phyloP scores from a whole-genome alignment of 2,888 invertebrate species.

The Proisotoma minuta region DNA sequence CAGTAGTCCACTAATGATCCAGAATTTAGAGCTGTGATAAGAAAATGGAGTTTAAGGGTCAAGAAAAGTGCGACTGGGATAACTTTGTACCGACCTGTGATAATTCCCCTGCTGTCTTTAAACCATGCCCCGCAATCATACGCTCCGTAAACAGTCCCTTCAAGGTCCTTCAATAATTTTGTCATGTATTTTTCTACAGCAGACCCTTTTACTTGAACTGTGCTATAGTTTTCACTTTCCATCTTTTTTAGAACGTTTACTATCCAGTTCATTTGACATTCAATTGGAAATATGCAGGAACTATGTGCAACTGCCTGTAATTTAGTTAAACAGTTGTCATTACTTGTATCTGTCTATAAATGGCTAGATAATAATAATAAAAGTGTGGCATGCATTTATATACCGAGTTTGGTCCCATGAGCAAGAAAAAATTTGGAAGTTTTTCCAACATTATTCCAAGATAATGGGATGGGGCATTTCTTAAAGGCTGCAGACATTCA shows the following conservation, averaged over 20 bases:
- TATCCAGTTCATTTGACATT: constrained; percentile 31
- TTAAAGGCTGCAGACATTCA: constrained; percentile 22
- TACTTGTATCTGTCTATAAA: no score
- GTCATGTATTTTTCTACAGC: constrained; percentile 24
- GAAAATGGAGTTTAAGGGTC: no score
- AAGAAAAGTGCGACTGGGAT: no score
- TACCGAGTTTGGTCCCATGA: constrained; percentile 36
- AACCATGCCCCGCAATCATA: constrained; percentile 29
- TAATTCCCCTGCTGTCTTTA: constrained; percentile 21
- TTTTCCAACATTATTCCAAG: constrained; percentile 24
- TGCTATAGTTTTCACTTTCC: constrained; percentile 8
- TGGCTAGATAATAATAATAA: no score
- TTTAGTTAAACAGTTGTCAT: no score
- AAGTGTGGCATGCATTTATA: no score
- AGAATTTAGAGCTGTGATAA: no score
- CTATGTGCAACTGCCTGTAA: constrained; percentile 27
- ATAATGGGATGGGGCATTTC: constrained; percentile 31
- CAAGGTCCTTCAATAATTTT: constrained; percentile 11
- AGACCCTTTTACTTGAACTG: constrained; percentile 10
- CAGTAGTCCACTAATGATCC: no score
- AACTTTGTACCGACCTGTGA: constrained; percentile 22
- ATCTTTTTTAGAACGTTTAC: constrained; percentile 22
- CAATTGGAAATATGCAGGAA: constrained; percentile 26
- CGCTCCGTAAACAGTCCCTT: constrained; percentile 26
- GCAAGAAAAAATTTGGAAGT: constrained; percentile 34